phyloP scores from a whole-genome alignment of 2,797 vertebrate species.

The Myripristis jacobus region DNA sequence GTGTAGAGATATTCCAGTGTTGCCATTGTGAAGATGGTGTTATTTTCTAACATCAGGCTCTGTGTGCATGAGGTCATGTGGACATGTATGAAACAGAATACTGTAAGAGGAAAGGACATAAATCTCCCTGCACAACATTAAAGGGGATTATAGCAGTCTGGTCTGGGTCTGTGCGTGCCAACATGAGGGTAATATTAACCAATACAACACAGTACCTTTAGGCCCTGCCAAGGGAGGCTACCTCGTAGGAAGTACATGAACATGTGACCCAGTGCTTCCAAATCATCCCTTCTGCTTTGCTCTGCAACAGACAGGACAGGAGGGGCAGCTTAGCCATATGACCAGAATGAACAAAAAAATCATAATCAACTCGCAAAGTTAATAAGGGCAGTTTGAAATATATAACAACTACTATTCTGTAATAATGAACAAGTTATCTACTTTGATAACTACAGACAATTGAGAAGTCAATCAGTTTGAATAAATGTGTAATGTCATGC shows the following conservation, averaged over 20 bases:
- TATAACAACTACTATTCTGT: background rate
- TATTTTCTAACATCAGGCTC: constrained; percentile 9
- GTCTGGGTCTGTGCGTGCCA: constrained; percentile 16
- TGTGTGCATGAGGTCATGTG: constrained; percentile 24
- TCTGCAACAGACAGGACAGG: constrained; percentile 80
- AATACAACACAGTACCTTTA: constrained; percentile 86
- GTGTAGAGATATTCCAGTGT: constrained; percentile 24
- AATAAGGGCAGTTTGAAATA: background rate
- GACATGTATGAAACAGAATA: constrained; percentile 20
- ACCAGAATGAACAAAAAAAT: constrained; percentile 1
- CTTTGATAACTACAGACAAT: too few species aligned
- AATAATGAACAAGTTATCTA: background rate
- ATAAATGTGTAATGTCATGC: too few species aligned
- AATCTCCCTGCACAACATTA: constrained; percentile 1
- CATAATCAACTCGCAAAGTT: constrained; percentile 2
- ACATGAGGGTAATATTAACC: constrained; percentile 11
- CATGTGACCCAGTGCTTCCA: constrained; percentile 98
- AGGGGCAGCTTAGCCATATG: constrained; percentile 10
- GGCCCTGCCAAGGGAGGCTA: constrained; percentile 98
- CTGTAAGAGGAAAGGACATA: constrained; percentile 13
- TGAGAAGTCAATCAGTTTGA: background rate
- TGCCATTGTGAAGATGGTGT: constrained; percentile 16
- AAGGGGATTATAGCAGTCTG: constrained; percentile 23
- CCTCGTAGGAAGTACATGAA: constrained; percentile 99
- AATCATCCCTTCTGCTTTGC: constrained; percentile 97